Base-by-base conservation (phyloP, 2,888 invertebrate genomes). In the Ormia ochracea region DNA sequence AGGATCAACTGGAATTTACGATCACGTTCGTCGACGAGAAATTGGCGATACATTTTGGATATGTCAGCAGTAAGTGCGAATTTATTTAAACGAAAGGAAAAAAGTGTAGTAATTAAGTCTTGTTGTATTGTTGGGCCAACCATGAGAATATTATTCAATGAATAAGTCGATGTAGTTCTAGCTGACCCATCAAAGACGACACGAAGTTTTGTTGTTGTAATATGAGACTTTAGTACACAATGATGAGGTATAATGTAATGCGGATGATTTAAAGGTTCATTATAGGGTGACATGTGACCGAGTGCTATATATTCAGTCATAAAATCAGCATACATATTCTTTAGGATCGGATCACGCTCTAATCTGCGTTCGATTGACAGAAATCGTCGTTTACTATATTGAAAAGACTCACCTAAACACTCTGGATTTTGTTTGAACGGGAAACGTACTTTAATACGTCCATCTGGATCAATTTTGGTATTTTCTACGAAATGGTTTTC, bases 151-250 rank as follows among this genome's bases (percentile, higher is more conserved):
- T 82, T 48, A 36, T 82, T 81, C 33, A 77, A 45, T 0, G 45
- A 63, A 56, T 45, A 10, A 48, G 36, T 73, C 21, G 63, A 56
- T 0, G 73, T 23, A 14, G 33, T 73, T 0, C 26, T n/a, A 48
- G 56, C 63, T 14, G 72, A 78, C 12, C 74, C 72, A 70, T 81
- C 76, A 26, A 78, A 81, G 10, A 76, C 73, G 2, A 73, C 78
- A 9, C 72, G 68, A 50, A 82, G 45, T 73, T 79, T 77, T 1
- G 52, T 54, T 4, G 82, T 75, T 12, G 63, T 58, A 56, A 72
- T 77, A 61, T 52, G 33, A 19, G 65, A 80, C 7, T 36, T 54
- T 6, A 81, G 59, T 21, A 50, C 36, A 23, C 48, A 23, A 50
- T 36, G 48, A 4, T 63, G 63, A 1, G 61, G 61, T 12, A 61